phyloP scores from a whole-genome alignment of 2,888 invertebrate species.

The Apamea anceps region DNA sequence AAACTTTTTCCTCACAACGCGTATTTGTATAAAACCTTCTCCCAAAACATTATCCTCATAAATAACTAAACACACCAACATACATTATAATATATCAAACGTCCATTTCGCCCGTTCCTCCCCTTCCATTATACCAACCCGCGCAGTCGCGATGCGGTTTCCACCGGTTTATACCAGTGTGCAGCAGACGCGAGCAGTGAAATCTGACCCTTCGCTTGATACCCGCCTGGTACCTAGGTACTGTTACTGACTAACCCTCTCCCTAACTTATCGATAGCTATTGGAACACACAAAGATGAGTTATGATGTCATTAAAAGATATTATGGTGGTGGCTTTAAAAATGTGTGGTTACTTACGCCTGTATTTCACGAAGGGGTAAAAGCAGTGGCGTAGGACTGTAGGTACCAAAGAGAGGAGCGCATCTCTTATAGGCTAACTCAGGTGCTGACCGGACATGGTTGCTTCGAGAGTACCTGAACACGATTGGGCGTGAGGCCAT shows the following conservation, averaged over 20 bases:
- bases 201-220: constrained; percentile 18
- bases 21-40: constrained; percentile 28
- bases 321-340: background rate
- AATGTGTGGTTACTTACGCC: background rate
- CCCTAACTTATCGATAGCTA: background rate
- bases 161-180: constrained; percentile 15
- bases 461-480: too few species aligned
- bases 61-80: constrained; percentile 36
- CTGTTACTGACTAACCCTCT: background rate
- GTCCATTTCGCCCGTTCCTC: constrained; percentile 47
- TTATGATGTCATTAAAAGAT: constrained; percentile 10
- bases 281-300: constrained; percentile 8
- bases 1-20: background rate
- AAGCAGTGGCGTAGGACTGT: background rate
- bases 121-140: constrained; percentile 39
- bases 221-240: background rate
- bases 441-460: too few species aligned
- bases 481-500: too few species aligned
- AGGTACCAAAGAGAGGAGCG: background rate
- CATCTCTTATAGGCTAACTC: too few species aligned
- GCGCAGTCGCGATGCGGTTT: constrained; percentile 38
- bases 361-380: background rate
- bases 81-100: constrained; percentile 31
- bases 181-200: constrained; percentile 28
- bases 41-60: constrained; percentile 36